A percentile compares a stretch with the other conserved stretches of the same genome.
phyloP scores from a whole-genome alignment of 2,888 invertebrate genomes.

The Plagodis pulveraria region DNA sequence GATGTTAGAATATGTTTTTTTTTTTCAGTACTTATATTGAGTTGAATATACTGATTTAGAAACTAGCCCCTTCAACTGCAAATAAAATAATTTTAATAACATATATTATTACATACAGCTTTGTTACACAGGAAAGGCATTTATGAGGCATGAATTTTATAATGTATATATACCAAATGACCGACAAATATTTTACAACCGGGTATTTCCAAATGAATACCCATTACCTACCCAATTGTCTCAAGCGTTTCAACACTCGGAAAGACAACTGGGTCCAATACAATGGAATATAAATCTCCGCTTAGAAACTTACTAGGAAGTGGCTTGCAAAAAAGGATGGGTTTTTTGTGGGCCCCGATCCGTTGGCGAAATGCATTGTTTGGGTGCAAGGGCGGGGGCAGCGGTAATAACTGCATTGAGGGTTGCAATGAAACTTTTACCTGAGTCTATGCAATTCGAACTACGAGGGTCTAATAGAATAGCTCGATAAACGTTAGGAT shows the following conservation, averaged over 20 bases:
- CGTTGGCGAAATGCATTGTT: slow-evolving; percentile 77
- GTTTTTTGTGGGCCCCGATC: slow-evolving; percentile 63
- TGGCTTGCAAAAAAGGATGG: slow-evolving; percentile 72
- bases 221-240: slow-evolving; percentile 35
- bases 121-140: too few species aligned
- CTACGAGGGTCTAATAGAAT: slow-evolving; percentile 34
- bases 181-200: slow-evolving; percentile 12
- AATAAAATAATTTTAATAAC: too few species aligned
- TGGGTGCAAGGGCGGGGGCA: slow-evolving; percentile 62
- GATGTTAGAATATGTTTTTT: too few species aligned
- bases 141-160: too few species aligned
- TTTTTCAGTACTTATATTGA: too few species aligned
- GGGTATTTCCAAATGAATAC: slow-evolving; percentile 29
- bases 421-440: slow-evolving; percentile 78
- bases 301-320: slow-evolving; percentile 70
- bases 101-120: too few species aligned
- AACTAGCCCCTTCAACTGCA: too few species aligned
- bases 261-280: slow-evolving; percentile 41
- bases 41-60: too few species aligned
- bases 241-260: slow-evolving; percentile 42
- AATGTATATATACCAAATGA: too few species aligned
- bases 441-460: slow-evolving; percentile 55
- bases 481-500: slow-evolving; percentile 14
- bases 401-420: slow-evolving; percentile 68
- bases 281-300: slow-evolving; percentile 51